phyloP scores from a whole-genome alignment of 2,888 invertebrate genomes.

The Calliphora vomitoria region DNA sequence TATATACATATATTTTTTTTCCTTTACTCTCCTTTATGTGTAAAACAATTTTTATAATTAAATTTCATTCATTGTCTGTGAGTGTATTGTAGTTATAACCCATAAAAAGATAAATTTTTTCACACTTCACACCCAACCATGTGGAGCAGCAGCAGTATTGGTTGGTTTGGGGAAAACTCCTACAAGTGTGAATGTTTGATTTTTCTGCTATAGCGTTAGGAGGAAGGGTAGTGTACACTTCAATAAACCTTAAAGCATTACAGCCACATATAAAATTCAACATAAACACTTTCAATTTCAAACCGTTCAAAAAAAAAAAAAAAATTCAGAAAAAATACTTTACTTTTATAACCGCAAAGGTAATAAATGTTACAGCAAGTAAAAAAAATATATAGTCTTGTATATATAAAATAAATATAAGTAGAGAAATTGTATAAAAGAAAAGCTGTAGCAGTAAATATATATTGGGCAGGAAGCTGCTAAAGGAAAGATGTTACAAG shows the following conservation, averaged over 20 bases:
- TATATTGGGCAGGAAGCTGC: conserved; percentile 29
- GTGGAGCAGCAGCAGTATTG: not conserved
- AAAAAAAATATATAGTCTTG: not conserved
- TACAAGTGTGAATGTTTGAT: conserved; percentile 13
- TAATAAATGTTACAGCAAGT: conserved; percentile 71
- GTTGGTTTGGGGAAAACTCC: not conserved
- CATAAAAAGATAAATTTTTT: conserved; percentile 66
- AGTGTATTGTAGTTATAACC: conserved; percentile 53
- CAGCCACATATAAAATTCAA: conserved; percentile 61
- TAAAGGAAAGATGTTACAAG: conserved; percentile 53
- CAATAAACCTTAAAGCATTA: conserved; percentile 70
- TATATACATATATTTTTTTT: not conserved
- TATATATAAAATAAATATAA: conserved; percentile 42
- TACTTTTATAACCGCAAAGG: conserved; percentile 75
- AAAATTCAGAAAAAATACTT: conserved; percentile 46
- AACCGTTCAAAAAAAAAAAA: conserved; percentile 36
- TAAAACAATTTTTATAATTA: conserved; percentile 71
- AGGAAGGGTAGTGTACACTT: conserved; percentile 31
- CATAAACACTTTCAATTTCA: conserved; percentile 74
- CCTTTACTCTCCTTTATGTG: conserved; percentile 23
- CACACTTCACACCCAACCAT: conserved; percentile 55
- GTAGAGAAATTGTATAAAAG: conserved; percentile 5
- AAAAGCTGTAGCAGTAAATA: not conserved
- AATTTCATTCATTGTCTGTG: conserved; percentile 67
- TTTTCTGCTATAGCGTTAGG: not conserved